These are phyloP conservation scores for Shinisaurus crocodilurus DNA, from an alignment of 2,113 vertebrate species.

Conservation along the genomic window DNA sequence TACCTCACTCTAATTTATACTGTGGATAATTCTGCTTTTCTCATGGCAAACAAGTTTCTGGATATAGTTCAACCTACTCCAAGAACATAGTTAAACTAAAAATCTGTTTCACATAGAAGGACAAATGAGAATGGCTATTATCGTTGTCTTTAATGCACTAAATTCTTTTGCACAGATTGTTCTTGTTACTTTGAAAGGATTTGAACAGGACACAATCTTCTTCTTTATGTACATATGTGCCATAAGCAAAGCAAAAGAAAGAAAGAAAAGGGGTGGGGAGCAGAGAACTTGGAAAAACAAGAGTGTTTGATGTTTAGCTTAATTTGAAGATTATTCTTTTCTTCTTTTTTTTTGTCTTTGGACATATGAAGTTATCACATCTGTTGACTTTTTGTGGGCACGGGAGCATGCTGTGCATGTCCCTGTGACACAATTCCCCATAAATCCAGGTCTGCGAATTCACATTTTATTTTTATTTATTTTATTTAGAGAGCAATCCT, in stretches of 20 bases:
- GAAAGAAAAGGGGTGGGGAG: not conserved
- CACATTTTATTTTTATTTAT: not conserved
- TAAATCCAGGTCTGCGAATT: not conserved
- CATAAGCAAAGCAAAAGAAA: constrained; percentile 39
- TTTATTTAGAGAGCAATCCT: no score
- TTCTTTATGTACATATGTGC: constrained; percentile 55
- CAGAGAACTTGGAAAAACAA: not conserved
- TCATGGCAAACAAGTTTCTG: constrained; percentile 68
- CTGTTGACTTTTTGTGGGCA: not conserved
- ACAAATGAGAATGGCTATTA: constrained; percentile 79
- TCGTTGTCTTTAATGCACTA: constrained; percentile 76
- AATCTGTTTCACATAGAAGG: constrained; percentile 85
- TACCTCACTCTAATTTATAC: constrained; percentile 37
- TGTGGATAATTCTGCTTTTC: constrained; percentile 26
- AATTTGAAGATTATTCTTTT: not conserved
- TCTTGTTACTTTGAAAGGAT: constrained; percentile 76
- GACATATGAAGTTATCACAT: not conserved
- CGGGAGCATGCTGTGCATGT: not conserved
- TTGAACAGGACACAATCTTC: constrained; percentile 61
- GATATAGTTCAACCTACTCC: constrained; percentile 69
- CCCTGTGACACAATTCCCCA: not conserved
- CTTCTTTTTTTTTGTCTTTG: not conserved
- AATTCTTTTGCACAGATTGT: constrained; percentile 80
- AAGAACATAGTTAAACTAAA: constrained; percentile 71
- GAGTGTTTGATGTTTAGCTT: not conserved